These are phyloP conservation scores for Toxotes lorentzi DNA, from an alignment of 2,797 vertebrate species.

Conservation along the genomic window DNA sequence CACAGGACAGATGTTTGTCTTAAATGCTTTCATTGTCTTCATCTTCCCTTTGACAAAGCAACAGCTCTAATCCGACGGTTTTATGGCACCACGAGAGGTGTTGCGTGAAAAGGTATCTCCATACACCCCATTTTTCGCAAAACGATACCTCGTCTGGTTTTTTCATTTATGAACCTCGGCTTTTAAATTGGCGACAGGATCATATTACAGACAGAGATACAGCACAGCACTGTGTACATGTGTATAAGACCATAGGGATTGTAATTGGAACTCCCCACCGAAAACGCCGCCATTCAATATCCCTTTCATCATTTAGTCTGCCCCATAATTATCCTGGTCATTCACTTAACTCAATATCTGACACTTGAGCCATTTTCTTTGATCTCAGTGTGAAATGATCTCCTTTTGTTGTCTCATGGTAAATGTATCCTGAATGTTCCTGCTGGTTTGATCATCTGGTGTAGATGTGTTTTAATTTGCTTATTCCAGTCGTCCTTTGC, in stretches of 20 bases:
- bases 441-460: neutral
- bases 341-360: conserved; percentile 31
- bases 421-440: conserved; percentile 4
- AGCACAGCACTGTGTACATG: conserved; percentile 18
- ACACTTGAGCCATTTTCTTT: conserved; percentile 30
- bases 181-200: conserved; percentile 54
- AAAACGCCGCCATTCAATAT: conserved; percentile 47
- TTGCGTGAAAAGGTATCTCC: conserved; percentile 50
- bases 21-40: conserved; percentile 8
- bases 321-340: conserved; percentile 23
- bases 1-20: conserved; percentile 23
- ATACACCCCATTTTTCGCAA: conserved; percentile 5
- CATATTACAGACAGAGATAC: conserved; percentile 49
- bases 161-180: conserved; percentile 50
- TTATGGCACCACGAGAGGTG: conserved; percentile 50
- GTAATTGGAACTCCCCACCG: conserved; percentile 57
- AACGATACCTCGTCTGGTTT: conserved; percentile 69
- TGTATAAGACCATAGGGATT: conserved; percentile 56
- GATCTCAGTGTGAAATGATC: conserved; percentile 3
- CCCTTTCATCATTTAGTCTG: conserved; percentile 46
- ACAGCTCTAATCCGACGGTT: conserved; percentile 35
- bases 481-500: conserved; percentile 28
- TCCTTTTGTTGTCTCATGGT: conserved; percentile 4
- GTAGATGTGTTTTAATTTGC: conserved; percentile 9
- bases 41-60: conserved; percentile 14